phyloP scores from a whole-genome alignment of 1,140 invertebrate genomes.

The Mylabris phalerata region DNA sequence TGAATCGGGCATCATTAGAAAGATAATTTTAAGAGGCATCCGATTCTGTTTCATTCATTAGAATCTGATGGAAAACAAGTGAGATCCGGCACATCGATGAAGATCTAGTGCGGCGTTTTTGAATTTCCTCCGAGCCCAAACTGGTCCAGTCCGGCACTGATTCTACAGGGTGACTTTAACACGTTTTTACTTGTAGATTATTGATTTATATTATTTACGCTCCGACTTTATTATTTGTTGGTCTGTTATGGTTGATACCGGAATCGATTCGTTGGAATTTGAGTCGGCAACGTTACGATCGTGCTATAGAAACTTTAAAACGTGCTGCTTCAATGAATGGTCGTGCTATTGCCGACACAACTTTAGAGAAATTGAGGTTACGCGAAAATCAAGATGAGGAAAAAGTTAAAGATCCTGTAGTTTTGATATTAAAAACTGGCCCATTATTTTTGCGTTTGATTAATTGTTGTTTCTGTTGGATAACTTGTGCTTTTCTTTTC shows the following conservation, averaged over 20 bases:
- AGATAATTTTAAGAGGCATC: too few relatives aligned
- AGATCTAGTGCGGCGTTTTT: too few relatives aligned
- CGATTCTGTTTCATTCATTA: too few relatives aligned
- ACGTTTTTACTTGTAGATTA: constrained; percentile 12
- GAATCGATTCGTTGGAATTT: constrained; percentile 47
- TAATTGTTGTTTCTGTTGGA: constrained; percentile 59
- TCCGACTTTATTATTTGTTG: constrained; percentile 20
- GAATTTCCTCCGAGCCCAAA: too few relatives aligned
- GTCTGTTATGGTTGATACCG: constrained; percentile 38
- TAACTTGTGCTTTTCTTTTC: constrained; percentile 63
- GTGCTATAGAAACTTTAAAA: constrained; percentile 40
- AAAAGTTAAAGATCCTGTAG: constrained; percentile 41
- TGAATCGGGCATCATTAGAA: too few relatives aligned
- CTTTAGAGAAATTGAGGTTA: constrained; percentile 37
- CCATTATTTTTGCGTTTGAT: constrained; percentile 53
- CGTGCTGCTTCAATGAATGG: constrained; percentile 52
- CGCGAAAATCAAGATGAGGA: not conserved
- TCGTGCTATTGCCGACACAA: constrained; percentile 46
- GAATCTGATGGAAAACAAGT: too few relatives aligned
- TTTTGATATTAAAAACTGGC: constrained; percentile 46
- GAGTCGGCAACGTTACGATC: constrained; percentile 39
- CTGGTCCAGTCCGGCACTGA: too few relatives aligned
- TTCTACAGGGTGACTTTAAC: too few relatives aligned
- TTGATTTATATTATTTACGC: constrained; percentile 44
- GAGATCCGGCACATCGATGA: too few relatives aligned